Conservation (phyloP, 2,888 invertebrate species). For the Aphrophora alni region DNA sequence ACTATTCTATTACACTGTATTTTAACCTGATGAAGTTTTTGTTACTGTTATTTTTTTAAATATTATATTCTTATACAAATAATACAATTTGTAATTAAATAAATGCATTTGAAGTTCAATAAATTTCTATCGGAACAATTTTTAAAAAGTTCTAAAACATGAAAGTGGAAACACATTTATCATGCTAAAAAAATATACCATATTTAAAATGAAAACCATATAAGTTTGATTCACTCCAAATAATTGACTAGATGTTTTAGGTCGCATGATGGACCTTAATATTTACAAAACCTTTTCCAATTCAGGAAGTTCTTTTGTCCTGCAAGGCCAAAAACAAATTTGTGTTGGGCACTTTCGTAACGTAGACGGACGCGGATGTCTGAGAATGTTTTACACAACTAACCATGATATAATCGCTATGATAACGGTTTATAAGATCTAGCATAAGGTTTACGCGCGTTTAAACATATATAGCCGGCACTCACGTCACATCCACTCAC, state of each 20-base stretch:
- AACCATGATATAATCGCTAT: slow-evolving; percentile 16
- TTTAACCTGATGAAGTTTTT: background rate
- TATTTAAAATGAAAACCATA: background rate
- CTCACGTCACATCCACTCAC: slow-evolving; percentile 95
- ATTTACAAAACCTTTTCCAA: background rate
- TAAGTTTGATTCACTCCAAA: background rate
- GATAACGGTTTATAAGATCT: slow-evolving; percentile 32
- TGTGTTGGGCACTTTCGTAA: background rate
- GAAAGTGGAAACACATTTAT: background rate
- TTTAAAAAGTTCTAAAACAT: background rate
- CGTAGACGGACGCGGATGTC: background rate
- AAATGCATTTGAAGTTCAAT: background rate
- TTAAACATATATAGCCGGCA: slow-evolving; percentile 89
- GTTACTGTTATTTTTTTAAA: background rate
- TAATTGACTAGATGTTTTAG: background rate
- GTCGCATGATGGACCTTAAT: background rate
- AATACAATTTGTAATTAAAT: background rate
- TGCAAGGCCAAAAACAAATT: background rate
- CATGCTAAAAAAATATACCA: background rate
- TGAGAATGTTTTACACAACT: slow-evolving; percentile 3
- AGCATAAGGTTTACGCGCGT: slow-evolving; percentile 57
- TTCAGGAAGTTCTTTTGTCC: background rate
- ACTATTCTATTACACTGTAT: too few relatives aligned
- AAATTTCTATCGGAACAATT: background rate
- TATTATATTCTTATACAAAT: background rate